These are phyloP conservation scores for Panorpa germanica DNA, from an alignment of 2,888 invertebrate species.

Conservation along the genomic window DNA sequence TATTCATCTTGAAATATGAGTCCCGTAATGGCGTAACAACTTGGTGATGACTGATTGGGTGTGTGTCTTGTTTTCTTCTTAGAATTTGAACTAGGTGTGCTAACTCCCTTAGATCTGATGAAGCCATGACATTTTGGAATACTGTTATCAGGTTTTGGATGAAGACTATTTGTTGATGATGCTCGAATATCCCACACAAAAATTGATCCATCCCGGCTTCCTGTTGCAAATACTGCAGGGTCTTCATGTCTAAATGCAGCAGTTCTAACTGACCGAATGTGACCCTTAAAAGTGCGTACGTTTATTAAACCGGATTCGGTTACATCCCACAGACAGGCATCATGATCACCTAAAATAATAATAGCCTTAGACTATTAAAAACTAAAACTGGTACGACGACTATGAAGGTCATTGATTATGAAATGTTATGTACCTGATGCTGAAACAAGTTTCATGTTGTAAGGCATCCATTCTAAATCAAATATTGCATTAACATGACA, in stretches of 20 bases:
- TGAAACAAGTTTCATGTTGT: conserved; percentile 57
- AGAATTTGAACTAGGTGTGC: conserved; percentile 31
- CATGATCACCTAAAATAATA: conserved; percentile 48
- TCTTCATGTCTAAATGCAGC: conserved; percentile 53
- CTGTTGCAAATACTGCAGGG: conserved; percentile 65
- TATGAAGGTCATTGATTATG: background rate
- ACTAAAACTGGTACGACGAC: background rate
- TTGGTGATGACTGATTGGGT: conserved; percentile 25
- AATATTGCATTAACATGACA: conserved; percentile 78
- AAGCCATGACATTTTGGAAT: conserved; percentile 46
- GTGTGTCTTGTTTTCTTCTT: conserved; percentile 23
- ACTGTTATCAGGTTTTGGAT: conserved; percentile 47
- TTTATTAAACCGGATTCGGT: conserved; percentile 27
- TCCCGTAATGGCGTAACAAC: conserved; percentile 62
- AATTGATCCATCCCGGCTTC: conserved; percentile 73
- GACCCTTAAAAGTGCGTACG: conserved; percentile 46
- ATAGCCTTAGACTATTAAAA: conserved; percentile 3
- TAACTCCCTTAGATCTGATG: conserved; percentile 20
- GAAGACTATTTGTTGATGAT: conserved; percentile 21
- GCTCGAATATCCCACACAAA: conserved; percentile 67
- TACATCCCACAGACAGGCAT: conserved; percentile 62
- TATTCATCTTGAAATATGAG: conserved; percentile 64
- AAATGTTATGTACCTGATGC: conserved; percentile 39
- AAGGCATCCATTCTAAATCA: conserved; percentile 72
- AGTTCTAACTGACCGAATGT: conserved; percentile 67